Base-by-base conservation (phyloP, 2,797 vertebrate genomes). In the Apodemus agrarius region DNA sequence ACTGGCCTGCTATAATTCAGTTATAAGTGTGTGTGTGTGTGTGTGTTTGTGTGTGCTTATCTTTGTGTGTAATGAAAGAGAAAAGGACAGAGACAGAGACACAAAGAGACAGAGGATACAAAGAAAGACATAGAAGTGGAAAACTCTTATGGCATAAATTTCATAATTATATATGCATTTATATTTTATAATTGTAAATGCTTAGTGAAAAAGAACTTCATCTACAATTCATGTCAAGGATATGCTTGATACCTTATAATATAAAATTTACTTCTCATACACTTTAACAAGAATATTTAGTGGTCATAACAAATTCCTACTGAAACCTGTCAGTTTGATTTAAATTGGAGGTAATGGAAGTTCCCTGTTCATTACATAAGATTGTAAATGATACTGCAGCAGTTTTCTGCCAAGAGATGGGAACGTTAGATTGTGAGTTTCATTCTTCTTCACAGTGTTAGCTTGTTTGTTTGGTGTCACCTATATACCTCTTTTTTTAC, bases 311-410 rank as follows among this genome's bases (percentile, higher is more conserved):
- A 98, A 94, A 97, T 96, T 93, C 72, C 63, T 96, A 79, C 89
- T 94, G 90, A 97, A 96, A 85, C 76, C 90, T 97, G 96, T 97
- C 97, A 97, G 72, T 97, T 97, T 98, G 96, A 98, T 90, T 96
- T 95, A 95, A 97, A 98, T 97, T 97, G 96, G 87, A 97, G 59
- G 87, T 98, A 97, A 97, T 98, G 72, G 86, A 92, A 95, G 22
- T 91, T 96, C 91, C 92, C 16, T 78, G 29, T 95, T 96, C 85
- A 67, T 96, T 96, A 93, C 21, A 72, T 97, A 97, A 97, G 54
- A 52, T 52, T 67, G 11, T 21, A 65, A 80, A 80, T 90, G 19
- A 83, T 89, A 84, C 31, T 89, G 79, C 21, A 61, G 49, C 49
- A 86, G 59, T 19, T 89, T 97, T 96, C 49, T 84, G 87, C 78